Evolutionary conservation across 2,113 vertebrate species (phyloP), one percentile per base, ranked within the genome.

Genomic region (Cricetomys ansorgei): DNA sequence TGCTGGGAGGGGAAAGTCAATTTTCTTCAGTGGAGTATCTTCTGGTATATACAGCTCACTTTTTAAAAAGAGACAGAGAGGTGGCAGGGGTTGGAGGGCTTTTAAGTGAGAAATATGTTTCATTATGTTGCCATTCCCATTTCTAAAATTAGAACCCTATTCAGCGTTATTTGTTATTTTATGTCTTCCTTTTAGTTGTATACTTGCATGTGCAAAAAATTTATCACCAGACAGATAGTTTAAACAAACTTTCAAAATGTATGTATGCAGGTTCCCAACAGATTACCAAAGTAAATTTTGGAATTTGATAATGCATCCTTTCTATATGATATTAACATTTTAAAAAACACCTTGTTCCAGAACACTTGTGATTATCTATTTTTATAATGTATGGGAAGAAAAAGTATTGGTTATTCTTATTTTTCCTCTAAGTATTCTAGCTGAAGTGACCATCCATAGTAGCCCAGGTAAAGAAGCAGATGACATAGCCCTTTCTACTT

Each of bases 101-200:
- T 94, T 45, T 40, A 73, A 94, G 62, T 50, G 29, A 95, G n/a
- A 65, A n/a, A 70, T 19, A 93, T 43, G 23, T 90, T 62, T 40
- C 45, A 75, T 70, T 34, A 57, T 62, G 45, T 59, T 13, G 5
- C 2, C 45, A 81, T 21, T 23, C 0, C 3, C 11, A 65, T 80
- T 91, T 96, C 55, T 40, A 94, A 92, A 75, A 92, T 5, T 4
- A 85, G 53, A 62, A 1, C 37, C 81, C 73, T 81, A 7, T 48
- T 95, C 55, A 81, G 7, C 76, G 62, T 79, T 15, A 84, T 69
- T 80, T n/a, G 27, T 79, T 23, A 25, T 79, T 37, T 0, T 59
- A 27, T 72, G 64, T 92, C 40, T 67, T 80, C n/a, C 15, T 94
- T 87, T 70, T 37, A n/a, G 0, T 92, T 11, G 75, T 88, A 65